Evolutionary conservation across 2,888 invertebrate species (phyloP).

Genomic region (Chymomyza procnemis): DNA sequence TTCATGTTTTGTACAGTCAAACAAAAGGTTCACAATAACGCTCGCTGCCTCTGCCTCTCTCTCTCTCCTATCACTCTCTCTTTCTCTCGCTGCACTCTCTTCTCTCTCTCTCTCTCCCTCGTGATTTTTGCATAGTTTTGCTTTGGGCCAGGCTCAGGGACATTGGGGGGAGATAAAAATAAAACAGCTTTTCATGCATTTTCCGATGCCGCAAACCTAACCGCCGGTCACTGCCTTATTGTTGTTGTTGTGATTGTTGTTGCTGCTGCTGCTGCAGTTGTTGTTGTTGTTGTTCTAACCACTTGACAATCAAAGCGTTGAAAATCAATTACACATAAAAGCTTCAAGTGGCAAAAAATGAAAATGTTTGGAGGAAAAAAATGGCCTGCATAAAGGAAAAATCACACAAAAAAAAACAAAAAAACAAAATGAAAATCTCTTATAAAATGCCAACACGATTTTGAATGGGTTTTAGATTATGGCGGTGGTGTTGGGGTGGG

Average conservation of each 20-base stretch:
- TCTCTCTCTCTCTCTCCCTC: neutral
- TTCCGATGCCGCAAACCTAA: neutral
- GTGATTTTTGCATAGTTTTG: conserved; percentile 27
- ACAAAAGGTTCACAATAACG: neutral
- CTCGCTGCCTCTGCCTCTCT: too few species aligned
- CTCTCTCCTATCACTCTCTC: neutral
- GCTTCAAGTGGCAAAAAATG: conserved; percentile 56
- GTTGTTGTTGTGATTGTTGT: conserved; percentile 15
- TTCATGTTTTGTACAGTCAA: neutral
- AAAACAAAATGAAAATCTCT: too few species aligned
- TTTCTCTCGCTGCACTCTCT: too few species aligned
- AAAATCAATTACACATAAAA: conserved; percentile 61
- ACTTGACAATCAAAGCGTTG: conserved; percentile 67
- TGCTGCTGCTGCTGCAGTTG: conserved; percentile 4
- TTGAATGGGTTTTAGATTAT: conserved; percentile 16
- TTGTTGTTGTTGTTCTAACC: conserved; percentile 31
- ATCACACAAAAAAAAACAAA: conserved; percentile 12
- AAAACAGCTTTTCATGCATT: neutral
- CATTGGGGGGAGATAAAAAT: too few species aligned
- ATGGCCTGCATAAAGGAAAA: conserved; percentile 9
- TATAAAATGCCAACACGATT: conserved; percentile 24
- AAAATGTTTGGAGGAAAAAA: conserved; percentile 35
- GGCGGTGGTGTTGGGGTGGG: too few species aligned
- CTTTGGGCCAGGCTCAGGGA: conserved; percentile 8
- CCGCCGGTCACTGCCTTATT: neutral